A percentile compares a stretch with the other conserved stretches of the same genome.
Conservation (phyloP, 2,113 vertebrate genomes). For the Prionailurus bengalensis region DNA sequence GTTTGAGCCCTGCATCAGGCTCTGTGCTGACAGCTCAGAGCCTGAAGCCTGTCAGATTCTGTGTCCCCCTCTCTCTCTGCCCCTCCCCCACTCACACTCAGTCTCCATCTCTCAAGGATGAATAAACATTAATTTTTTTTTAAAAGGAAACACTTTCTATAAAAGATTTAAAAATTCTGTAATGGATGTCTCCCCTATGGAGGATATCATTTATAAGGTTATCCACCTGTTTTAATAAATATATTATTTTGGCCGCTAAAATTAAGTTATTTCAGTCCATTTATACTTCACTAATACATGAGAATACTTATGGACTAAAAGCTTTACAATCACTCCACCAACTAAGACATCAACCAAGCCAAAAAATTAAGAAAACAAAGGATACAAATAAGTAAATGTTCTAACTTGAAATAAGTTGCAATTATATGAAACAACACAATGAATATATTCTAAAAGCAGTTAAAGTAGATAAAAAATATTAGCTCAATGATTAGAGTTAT, state of each 20-base stretch:
- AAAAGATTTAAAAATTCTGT: slow-evolving; percentile 51
- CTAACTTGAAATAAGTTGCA: slow-evolving; percentile 67
- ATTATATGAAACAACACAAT: slow-evolving; percentile 55
- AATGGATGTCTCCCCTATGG: slow-evolving; percentile 27
- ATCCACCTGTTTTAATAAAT: slow-evolving; percentile 38
- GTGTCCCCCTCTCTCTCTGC: no score
- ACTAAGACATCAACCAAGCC: slow-evolving; percentile 69
- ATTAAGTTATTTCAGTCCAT: slow-evolving; percentile 71
- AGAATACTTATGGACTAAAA: slow-evolving; percentile 40
- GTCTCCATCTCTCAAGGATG: no score
- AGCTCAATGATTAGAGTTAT: neutral
- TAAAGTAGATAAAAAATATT: neutral
- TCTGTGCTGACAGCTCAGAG: no score
- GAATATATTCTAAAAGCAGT: neutral
- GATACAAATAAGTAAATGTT: slow-evolving; percentile 74
- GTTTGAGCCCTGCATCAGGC: no score
- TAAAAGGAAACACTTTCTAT: neutral
- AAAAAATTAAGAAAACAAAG: slow-evolving; percentile 70
- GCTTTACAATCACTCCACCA: slow-evolving; percentile 57
- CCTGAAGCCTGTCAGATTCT: no score
- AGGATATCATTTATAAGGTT: slow-evolving; percentile 54
- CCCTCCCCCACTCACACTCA: no score
- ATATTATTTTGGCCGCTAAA: slow-evolving; percentile 27
- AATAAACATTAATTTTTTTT: no score
- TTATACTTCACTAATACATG: slow-evolving; percentile 77